Percentiles rank a stretch among this genome's conserved stretches.
Conservation (phyloP, 2,113 vertebrate genomes). For the Bubalus kerabau region DNA sequence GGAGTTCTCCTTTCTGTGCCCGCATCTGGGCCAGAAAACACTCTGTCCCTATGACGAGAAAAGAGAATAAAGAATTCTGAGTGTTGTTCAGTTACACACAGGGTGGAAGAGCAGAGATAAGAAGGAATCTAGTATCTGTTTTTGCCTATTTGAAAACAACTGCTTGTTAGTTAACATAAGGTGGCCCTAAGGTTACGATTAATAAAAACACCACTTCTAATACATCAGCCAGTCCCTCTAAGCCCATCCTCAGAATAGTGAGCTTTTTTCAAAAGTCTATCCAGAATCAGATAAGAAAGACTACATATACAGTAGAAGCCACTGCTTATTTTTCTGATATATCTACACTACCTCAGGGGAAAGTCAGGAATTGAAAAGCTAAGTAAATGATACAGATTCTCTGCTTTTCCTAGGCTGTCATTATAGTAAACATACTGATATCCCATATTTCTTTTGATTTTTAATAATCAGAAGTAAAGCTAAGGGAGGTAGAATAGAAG, state of each 20-base stretch:
- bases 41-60: conserved; percentile 83
- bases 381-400: not conserved
- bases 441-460: conserved; percentile 2
- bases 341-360: not conserved
- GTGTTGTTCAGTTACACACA: not conserved
- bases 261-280: not conserved
- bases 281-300: not conserved
- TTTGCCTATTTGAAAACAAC: not conserved
- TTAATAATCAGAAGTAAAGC: conserved; percentile 23
- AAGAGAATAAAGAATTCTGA: conserved; percentile 27
- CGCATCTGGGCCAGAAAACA: conserved; percentile 94
- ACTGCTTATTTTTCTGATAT: not conserved
- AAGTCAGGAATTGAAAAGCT: conserved; percentile 21
- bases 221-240: not conserved
- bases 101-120: not conserved
- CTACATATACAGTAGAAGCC: not conserved
- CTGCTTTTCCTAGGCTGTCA: not conserved
- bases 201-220: not conserved
- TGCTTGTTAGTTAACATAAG: not conserved
- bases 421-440: not conserved
- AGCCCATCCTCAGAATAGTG: not conserved
- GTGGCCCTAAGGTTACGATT: not conserved
- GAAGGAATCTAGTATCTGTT: not conserved
- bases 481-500: not conserved
- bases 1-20: conserved; percentile 90